Evolutionary conservation across 2,113 vertebrate genomes (phyloP), one percentile per base, ranked within the genome.

Genomic region (Anhinga anhinga): DNA sequence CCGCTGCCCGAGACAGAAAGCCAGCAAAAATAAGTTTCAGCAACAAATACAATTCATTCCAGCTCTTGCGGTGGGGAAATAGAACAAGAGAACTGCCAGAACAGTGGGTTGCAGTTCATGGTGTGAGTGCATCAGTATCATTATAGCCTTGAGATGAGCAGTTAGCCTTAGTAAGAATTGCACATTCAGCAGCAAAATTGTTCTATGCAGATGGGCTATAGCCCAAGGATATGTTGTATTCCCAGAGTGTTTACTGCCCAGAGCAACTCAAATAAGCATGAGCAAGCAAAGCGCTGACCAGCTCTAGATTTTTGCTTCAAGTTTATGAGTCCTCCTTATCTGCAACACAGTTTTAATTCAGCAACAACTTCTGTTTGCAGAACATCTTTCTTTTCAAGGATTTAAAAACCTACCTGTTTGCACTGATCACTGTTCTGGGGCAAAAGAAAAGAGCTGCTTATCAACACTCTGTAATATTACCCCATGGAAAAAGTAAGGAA

Each of bases 61-160:
- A 88, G 71, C 72, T 89, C 47, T 87, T 93, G 92, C 0, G 86
- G 89, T 19, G 8, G 66, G 53, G 71, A 95, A 94, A 82, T 81
- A 91, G 91, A 96, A 69, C 30, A 61, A 87, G 74, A 59, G 38
- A 83, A 88, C 63, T 94, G 88, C 95, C 90, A 93, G 83, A 89
- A 79, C 21, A 88, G 56, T 94, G 92, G 90, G 53, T 83, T 92
- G 92, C 78, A 95, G 90, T 95, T 95, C 88, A 72, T 86, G 82
- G 91, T 21, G 11, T 44, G 78, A 97, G 70, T 84, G 70, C 82
- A 82, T 82, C 59, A 20, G 69, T 95, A 95, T 95, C 94, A 97
- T 96, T 96, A 95, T 81, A 92, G 86, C 74, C 76, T 92, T 69
- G 56, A 96, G 90, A 95, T 95, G 78, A 94, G 90, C 73, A 96